Conservation (phyloP, 2,113 vertebrate species). For the Cathartes aura region DNA sequence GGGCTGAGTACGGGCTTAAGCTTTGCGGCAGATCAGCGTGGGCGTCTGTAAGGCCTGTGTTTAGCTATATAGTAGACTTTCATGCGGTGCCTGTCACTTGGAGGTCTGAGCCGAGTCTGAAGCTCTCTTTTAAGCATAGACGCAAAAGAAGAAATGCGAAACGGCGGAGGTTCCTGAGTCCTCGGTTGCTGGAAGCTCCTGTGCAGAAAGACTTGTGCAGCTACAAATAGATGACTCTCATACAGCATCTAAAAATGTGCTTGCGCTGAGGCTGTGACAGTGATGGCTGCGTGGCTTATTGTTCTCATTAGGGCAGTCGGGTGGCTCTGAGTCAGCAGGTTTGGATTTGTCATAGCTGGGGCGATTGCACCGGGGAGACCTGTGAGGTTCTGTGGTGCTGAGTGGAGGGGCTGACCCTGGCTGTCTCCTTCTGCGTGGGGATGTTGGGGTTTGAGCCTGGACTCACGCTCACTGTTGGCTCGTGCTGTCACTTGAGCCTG, state of each 20-base stretch:
- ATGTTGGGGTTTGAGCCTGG: background rate
- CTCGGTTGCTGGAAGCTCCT: background rate
- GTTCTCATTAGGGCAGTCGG: constrained; percentile 2
- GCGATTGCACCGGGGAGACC: background rate
- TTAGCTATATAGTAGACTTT: background rate
- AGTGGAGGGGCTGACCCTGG: background rate
- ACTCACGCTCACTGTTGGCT: accelerated
- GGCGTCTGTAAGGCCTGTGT: background rate
- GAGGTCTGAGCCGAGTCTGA: background rate
- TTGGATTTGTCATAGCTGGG: background rate
- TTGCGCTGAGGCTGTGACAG: background rate
- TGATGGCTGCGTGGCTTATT: background rate
- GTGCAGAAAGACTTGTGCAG: background rate
- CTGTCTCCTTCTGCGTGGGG: background rate
- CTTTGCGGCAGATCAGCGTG: background rate
- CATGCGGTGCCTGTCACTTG: background rate
- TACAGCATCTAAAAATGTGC: background rate
- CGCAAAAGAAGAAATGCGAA: background rate
- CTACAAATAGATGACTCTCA: background rate
- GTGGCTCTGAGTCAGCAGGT: constrained; percentile 58
- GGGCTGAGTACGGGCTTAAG: background rate
- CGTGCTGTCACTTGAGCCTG: background rate
- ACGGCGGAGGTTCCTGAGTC: background rate
- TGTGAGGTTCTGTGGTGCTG: background rate
- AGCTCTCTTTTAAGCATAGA: background rate